Conservation (phyloP, 2,113 vertebrate genomes). For the Poicephalus gulielmi region DNA sequence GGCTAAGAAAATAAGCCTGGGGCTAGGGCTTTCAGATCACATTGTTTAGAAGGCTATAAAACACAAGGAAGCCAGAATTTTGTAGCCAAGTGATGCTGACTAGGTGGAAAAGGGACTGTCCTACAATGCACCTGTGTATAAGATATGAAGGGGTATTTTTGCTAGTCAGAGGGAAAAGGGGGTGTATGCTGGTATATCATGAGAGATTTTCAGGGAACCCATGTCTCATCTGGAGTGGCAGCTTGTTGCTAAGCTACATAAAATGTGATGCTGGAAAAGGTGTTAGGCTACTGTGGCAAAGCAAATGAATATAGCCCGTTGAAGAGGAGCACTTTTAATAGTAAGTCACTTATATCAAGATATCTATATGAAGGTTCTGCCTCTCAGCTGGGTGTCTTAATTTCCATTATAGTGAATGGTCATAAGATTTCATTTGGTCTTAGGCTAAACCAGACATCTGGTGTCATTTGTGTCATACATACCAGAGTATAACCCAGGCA, state of each 20-base stretch:
- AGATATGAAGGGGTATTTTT: not conserved
- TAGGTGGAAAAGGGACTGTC: not conserved
- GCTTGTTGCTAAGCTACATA: not conserved
- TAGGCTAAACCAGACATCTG: not conserved
- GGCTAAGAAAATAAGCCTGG: not conserved
- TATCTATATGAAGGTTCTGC: not conserved
- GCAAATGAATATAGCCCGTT: not conserved
- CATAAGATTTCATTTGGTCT: not conserved
- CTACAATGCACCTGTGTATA: not conserved
- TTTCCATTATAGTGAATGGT: not conserved
- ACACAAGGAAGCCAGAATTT: rapidly evolving
- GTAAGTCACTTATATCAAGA: not conserved
- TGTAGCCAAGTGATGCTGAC: rapidly evolving
- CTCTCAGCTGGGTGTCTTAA: not conserved
- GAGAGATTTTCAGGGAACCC: not conserved
- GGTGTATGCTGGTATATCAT: not conserved
- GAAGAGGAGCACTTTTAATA: not conserved
- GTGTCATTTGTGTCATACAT: not conserved
- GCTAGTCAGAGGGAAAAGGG: not conserved
- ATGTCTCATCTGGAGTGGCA: not conserved
- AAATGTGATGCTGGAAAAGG: not conserved
- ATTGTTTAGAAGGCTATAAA: not conserved
- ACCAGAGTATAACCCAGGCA: not conserved
- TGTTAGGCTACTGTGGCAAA: not conserved
- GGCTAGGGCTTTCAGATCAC: not conserved